Percentiles rank a stretch among this genome's conserved stretches.
phyloP scores from a whole-genome alignment of 37 sponge, comb jelly and placozoan species.

The Aplysina aerophoba region DNA sequence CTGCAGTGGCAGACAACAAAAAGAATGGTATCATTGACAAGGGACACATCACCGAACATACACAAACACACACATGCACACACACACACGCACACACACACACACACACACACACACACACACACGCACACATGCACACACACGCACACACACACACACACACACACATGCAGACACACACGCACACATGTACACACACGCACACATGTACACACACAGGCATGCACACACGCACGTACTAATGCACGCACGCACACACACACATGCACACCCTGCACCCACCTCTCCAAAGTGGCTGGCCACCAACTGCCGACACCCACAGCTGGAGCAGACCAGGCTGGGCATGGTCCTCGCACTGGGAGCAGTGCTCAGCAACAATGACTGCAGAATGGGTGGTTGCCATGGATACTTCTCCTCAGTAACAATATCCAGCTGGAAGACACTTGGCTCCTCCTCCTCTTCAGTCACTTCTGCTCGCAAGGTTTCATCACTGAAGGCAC shows the following conservation, averaged over 20 bases:
- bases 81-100: not conserved
- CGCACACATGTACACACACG: too few species aligned
- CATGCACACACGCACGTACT: too few species aligned
- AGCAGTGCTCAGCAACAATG: not conserved
- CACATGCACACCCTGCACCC: too few species aligned
- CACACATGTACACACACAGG: too few species aligned
- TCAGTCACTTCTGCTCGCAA: not conserved
- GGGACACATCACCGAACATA: not conserved
- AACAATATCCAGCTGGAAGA: not conserved
- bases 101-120: not conserved
- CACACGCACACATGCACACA: too few species aligned
- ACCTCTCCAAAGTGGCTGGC: conserved; percentile 63
- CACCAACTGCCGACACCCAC: conserved; percentile 60
- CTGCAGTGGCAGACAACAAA: not conserved
- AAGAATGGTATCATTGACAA: not conserved
- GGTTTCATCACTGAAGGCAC: conserved; percentile 41
- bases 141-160: too few species aligned
- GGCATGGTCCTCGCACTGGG: not conserved
- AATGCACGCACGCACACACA: too few species aligned
- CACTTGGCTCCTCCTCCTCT: not conserved
- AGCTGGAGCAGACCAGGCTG: conserved; percentile 26
- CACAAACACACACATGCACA: too few species aligned
- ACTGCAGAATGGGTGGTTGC: not conserved
- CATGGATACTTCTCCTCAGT: not conserved
- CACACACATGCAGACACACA: too few species aligned